Percentiles rank a stretch among this genome's conserved stretches.
phyloP scores from a whole-genome alignment of 1,140 invertebrate species.

The Calosoma granatense region DNA sequence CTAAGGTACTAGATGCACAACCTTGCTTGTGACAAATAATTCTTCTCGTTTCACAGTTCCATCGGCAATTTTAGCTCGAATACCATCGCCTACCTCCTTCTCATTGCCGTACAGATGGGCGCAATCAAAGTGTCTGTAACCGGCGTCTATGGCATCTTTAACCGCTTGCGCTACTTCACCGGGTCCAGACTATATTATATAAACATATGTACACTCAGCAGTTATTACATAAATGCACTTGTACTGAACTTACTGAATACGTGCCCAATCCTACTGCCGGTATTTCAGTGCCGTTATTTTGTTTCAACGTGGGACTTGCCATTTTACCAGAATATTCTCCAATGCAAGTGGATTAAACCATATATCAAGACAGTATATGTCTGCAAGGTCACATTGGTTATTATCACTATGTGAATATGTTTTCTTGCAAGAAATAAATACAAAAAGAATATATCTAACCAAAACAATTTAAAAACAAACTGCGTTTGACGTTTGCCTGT shows the following conservation, averaged over 20 bases:
- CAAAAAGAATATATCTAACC: too few species aligned
- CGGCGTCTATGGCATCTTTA: constrained; percentile 59
- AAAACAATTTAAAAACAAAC: too few species aligned
- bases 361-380: too few species aligned
- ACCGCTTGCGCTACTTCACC: constrained; percentile 60
- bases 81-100: constrained; percentile 57
- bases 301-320: constrained; percentile 36
- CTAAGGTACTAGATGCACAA: constrained; percentile 21
- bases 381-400: too few species aligned
- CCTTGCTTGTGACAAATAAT: constrained; percentile 66
- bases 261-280: constrained; percentile 60
- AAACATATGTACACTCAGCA: constrained; percentile 19
- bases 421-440: too few species aligned
- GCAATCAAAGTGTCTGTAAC: constrained; percentile 77
- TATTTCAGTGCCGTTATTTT: constrained; percentile 47
- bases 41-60: constrained; percentile 58
- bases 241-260: constrained; percentile 45
- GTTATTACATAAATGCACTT: constrained; percentile 17
- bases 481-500: too few species aligned
- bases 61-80: constrained; percentile 51
- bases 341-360: too few species aligned
- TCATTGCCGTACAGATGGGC: constrained; percentile 73
- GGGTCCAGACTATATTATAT: constrained; percentile 45
- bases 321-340: too few species aligned
- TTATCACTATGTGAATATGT: too few species aligned